These are phyloP conservation scores for Caenorhabditis virilis DNA, from an alignment of 2,888 invertebrate species.

Conservation along the genomic window DNA sequence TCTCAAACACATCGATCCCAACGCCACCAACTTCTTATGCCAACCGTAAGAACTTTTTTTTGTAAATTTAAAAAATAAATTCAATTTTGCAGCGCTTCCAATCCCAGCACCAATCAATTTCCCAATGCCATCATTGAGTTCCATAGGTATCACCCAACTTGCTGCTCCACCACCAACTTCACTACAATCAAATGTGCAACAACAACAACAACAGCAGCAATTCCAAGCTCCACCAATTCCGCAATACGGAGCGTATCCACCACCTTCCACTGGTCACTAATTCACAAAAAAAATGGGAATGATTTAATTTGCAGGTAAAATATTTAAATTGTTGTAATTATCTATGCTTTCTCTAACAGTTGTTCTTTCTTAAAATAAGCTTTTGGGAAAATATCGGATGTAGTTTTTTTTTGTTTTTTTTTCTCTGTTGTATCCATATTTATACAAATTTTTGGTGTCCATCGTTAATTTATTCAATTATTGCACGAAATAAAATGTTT, in stretches of 20 bases:
- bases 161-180: conserved; percentile 47
- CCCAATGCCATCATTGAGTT: conserved; percentile 68
- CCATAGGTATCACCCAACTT: conserved; percentile 63
- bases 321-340: too few relatives aligned
- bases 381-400: too few relatives aligned
- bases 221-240: conserved; percentile 16
- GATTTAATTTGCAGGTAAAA: too few relatives aligned
- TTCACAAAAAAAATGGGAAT: too few relatives aligned
- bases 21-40: conserved; percentile 22
- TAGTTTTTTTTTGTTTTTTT: background rate
- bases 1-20: conserved; percentile 17
- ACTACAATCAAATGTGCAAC: background rate
- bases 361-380: background rate
- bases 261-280: background rate
- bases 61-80: background rate
- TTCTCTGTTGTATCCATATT: background rate
- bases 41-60: conserved; percentile 17
- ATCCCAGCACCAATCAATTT: conserved; percentile 56
- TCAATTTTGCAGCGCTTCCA: conserved; percentile 18
- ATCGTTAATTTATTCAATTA: background rate
- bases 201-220: too few relatives aligned
- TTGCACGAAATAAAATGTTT: background rate
- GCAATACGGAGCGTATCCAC: conserved; percentile 7
- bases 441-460: background rate
- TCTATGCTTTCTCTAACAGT: too few relatives aligned